Conservation (phyloP, 2,797 vertebrate species). For the Loriculus beryllinus region DNA sequence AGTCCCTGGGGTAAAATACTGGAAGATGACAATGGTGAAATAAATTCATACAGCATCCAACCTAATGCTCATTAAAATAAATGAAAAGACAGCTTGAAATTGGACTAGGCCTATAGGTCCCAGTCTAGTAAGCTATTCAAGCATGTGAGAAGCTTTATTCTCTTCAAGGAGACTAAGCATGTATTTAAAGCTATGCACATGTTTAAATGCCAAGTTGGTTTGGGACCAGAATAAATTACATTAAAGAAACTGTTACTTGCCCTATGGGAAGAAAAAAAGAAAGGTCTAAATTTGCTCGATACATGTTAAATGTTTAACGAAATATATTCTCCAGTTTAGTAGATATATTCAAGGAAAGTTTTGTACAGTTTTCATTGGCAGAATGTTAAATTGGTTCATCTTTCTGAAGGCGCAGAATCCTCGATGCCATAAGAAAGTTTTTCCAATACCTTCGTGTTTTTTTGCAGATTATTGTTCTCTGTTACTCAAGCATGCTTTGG, state of each 20-base stretch:
- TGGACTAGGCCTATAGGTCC: background rate
- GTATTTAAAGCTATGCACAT: background rate
- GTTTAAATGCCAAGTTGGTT: background rate
- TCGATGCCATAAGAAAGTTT: background rate
- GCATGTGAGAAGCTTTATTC: background rate
- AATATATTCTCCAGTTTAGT: background rate
- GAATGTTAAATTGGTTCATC: background rate
- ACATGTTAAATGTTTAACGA: background rate
- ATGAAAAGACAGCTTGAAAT: background rate
- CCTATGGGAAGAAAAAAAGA: background rate
- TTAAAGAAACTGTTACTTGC: background rate
- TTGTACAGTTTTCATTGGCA: background rate
- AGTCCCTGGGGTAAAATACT: background rate
- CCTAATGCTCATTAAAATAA: constrained; percentile 28
- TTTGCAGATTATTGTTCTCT: background rate
- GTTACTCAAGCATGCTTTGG: background rate
- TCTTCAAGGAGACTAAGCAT: background rate
- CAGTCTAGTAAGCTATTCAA: background rate
- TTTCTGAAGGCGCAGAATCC: background rate
- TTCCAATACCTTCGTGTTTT: background rate
- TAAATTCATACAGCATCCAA: background rate
- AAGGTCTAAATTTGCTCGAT: background rate
- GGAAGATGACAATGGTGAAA: constrained; percentile 1
- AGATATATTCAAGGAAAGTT: background rate
- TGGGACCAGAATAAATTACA: background rate